Evolutionary conservation across 1,140 invertebrate species (phyloP), one percentile per base, ranked within the genome.

Genomic region (Papilio xuthus): DNA sequence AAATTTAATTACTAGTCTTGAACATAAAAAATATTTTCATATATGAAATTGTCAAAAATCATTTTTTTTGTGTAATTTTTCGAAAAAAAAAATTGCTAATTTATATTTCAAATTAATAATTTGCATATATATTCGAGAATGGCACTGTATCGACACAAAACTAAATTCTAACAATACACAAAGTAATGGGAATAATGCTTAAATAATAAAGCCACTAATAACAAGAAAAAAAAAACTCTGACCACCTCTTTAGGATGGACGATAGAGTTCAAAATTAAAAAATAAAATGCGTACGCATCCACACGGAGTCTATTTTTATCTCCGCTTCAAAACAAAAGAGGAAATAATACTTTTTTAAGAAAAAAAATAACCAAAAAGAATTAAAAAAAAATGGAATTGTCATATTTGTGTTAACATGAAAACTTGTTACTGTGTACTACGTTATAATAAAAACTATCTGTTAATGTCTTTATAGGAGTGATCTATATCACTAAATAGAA

Each of bases 401-500:
- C 82, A 86, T 84, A 86, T 8, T 76, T 87, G 86, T 91, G 90
- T 91, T 85, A 85, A 89, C 80, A 90, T 89, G 88, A 89, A 88
- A 86, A 87, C 70, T 86, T 90, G 89, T 91, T 89, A 90, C 83
- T 89, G 90, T 92, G 91, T 91, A 88, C 91, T 91, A 88, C 85
- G 85, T 88, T 86, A 88, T 84, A 89, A 81, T 82, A 88, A 85
- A 85, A 92, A 90, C 92, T 92, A 93, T 86, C 85, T 91, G 90
- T 92, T 93, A 92, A 93, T 93, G 92, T 93, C 92, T 93, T 93
- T 93, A 92, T 92, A 90, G 81, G 84, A 87, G 92, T 93, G 92
- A 93, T 89, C 86, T 90, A 93, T 71, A 92, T 92, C 91, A 93
- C 92, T 28, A 67, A 67, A 67, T 67, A 67, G 60, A 67, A 32